Evolutionary conservation across 1,140 invertebrate genomes (phyloP), one percentile per base, ranked within the genome.

Genomic region (Ylistrum balloti): DNA sequence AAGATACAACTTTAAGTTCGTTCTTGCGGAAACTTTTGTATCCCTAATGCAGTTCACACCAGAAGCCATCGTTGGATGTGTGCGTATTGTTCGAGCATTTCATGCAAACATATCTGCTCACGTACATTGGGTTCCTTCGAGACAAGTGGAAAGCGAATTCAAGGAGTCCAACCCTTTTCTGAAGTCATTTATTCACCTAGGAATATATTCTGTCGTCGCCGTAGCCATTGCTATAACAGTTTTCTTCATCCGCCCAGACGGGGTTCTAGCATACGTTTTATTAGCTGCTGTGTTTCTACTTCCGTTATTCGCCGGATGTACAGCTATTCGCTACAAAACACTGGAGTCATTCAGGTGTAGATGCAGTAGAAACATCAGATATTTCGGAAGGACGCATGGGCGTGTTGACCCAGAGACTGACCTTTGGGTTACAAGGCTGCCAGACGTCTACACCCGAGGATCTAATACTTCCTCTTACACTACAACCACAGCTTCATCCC

Each of bases 1-100:
- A 86, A 90, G 92, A 11, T 85, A 93, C 74, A 95, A 95, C 90
- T 93, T 93, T 56, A 93, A 94, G 88, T 94, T 90, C 87, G 92
- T 95, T 0, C 2, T 94, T 7, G 88, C 95, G 13, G 95, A 95
- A 91, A 92, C 94, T 5, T 20, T 95, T 34, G 93, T 94, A 28
- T 95, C 95, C n/a, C 92, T 94, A 28, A 90, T 95, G n/a, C 95
- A 95, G 91, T 95, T 95, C 88, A 95, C 95, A 5, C 94, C 95
- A 2, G 95, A 95, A 90, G 93, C 94, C 0, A 88, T 95, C 20
- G 94, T 95, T 33, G 95, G 95, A 17, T 93, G 91, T 85, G 92
- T 95, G 15, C 92, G 95, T 0, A 95, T 95, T 9, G 56, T 93
- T 22, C 90, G 94, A 22, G 94, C 94, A 3, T 90, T 95, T 33